Evolutionary conservation across 2,797 vertebrate species (phyloP).

Genomic region (Fratercula arctica): DNA sequence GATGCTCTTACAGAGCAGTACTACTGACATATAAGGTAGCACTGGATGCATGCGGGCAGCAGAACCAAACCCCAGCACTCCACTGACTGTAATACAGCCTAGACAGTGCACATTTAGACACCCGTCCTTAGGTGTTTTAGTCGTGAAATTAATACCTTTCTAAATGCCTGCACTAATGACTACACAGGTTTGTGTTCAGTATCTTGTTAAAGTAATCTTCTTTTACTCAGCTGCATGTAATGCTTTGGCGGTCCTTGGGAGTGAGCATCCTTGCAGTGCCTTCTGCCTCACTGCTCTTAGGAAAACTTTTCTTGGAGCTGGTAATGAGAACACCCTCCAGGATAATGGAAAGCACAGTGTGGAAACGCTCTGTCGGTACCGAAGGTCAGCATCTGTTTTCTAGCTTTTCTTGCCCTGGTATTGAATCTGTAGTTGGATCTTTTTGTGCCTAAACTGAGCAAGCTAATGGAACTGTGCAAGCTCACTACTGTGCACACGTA

Average conservation of each 20-base stretch:
- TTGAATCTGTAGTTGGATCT: not conserved
- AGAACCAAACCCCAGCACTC: not conserved
- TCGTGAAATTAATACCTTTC: not conserved
- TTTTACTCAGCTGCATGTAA: not conserved
- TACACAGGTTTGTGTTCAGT: not conserved
- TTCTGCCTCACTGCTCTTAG: not conserved
- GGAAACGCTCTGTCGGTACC: not conserved
- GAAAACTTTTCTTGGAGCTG: constrained; percentile 11
- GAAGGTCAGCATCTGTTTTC: constrained; percentile 10
- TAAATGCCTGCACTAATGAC: not conserved
- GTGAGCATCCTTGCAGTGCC: not conserved
- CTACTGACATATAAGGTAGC: not conserved
- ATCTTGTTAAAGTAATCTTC: not conserved
- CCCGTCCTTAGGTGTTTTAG: not conserved
- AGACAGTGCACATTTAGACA: not conserved
- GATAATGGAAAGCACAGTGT: not conserved
- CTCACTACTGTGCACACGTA: not conserved
- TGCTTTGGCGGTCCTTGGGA: not conserved
- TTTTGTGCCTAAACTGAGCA: not conserved
- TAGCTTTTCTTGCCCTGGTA: not conserved
- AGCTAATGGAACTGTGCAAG: not conserved
- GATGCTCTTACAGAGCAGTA: not conserved
- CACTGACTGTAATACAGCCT: fast-evolving
- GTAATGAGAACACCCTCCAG: not conserved
- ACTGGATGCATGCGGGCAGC: not conserved